Conservation (phyloP, 2,113 vertebrate species). For the Cheirogaleus medius region DNA sequence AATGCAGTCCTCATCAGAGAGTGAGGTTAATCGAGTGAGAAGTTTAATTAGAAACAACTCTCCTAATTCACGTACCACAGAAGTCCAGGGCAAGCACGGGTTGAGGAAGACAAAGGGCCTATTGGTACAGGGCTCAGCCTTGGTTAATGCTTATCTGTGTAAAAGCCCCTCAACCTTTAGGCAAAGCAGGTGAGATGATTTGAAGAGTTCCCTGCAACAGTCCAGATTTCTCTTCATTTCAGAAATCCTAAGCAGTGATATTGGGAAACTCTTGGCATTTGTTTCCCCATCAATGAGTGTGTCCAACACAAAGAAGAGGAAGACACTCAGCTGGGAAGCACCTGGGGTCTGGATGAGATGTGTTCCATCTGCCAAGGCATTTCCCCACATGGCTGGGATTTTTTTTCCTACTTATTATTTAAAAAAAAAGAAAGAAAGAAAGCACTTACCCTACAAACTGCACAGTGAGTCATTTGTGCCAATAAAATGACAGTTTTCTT, state of each 20-base stretch:
- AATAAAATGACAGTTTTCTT: conserved; percentile 41
- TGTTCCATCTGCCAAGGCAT: neutral
- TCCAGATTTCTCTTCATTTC: neutral
- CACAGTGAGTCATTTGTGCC: conserved; percentile 8
- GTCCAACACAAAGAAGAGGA: neutral
- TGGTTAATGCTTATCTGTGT: neutral
- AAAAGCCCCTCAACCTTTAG: neutral
- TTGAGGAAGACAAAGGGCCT: neutral
- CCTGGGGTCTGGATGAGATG: neutral
- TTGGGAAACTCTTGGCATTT: conserved; percentile 39
- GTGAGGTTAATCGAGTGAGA: neutral
- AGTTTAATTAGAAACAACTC: neutral
- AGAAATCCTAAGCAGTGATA: neutral
- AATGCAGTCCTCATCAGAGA: neutral
- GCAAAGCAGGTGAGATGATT: neutral
- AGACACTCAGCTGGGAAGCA: neutral
- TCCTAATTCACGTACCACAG: neutral
- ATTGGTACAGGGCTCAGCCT: neutral
- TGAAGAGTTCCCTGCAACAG: neutral
- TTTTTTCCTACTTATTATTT: neutral
- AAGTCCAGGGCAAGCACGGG: neutral
- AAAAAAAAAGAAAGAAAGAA: neutral
- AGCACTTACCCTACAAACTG: neutral
- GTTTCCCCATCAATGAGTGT: neutral
- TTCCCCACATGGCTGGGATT: neutral